These are phyloP conservation scores for Rhynchotus rufescens DNA, from an alignment of 2,797 vertebrate genomes.

Conservation along the genomic window DNA sequence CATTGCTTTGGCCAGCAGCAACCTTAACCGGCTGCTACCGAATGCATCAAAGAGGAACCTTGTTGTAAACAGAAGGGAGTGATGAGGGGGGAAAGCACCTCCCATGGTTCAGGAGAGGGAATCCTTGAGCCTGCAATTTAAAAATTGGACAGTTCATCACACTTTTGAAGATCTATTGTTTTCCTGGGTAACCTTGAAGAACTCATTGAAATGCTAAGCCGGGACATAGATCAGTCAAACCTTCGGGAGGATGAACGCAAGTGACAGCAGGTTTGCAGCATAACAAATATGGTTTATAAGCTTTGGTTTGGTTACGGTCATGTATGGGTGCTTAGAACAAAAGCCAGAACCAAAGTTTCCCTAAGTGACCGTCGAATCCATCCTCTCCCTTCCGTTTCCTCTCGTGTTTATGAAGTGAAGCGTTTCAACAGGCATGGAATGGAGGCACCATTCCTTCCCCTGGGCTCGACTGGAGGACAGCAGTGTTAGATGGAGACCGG, in stretches of 20 bases:
- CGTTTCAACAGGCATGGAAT: rapidly evolving
- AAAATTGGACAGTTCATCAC: background rate
- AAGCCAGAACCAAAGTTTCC: background rate
- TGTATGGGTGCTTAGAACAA: background rate
- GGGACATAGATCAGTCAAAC: background rate
- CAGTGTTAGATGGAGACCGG: rapidly evolving
- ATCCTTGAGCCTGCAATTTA: background rate
- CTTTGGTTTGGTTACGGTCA: background rate
- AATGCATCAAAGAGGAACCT: background rate
- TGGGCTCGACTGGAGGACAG: background rate
- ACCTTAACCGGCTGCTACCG: background rate
- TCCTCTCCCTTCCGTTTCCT: background rate
- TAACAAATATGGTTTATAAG: background rate
- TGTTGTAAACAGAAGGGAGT: background rate
- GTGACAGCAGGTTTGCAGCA: background rate
- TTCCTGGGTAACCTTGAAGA: background rate
- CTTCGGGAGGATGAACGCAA: background rate
- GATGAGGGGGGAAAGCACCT: background rate
- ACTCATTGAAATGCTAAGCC: background rate
- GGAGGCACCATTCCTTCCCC: background rate
- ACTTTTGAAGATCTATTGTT: background rate
- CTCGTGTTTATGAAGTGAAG: background rate
- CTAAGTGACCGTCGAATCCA: background rate
- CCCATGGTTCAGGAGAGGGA: background rate
- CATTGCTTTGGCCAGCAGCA: background rate